phyloP scores from a whole-genome alignment of 1,140 invertebrate genomes.

The Apis laboriosa region DNA sequence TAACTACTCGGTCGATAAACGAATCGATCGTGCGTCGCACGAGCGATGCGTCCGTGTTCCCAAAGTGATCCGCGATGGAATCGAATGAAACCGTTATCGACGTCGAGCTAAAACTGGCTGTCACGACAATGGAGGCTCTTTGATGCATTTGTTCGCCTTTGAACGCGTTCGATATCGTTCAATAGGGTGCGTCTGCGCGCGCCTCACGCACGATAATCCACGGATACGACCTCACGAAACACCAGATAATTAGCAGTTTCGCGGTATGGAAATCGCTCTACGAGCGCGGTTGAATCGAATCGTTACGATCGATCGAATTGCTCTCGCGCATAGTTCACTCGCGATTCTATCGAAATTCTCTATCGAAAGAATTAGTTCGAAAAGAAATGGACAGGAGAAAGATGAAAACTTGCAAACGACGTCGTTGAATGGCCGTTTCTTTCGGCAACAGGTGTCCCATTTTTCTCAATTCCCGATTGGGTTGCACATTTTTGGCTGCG shows the following conservation, averaged over 20 bases:
- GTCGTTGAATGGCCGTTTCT: conserved; percentile 35
- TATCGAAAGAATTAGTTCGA: neutral
- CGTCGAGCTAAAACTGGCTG: neutral
- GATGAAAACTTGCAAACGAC: neutral
- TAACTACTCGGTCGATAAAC: too few species aligned
- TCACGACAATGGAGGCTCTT: conserved; percentile 24
- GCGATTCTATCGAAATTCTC: neutral
- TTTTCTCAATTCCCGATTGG: conserved; percentile 21
- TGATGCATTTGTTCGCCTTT: conserved; percentile 11
- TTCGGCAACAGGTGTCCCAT: conserved; percentile 59
- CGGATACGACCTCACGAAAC: neutral
- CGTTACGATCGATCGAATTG: neutral
- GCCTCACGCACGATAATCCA: neutral
- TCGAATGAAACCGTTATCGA: neutral
- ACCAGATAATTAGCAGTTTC: conserved; percentile 40
- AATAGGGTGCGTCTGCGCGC: neutral
- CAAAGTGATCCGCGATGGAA: neutral
- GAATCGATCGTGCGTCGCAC: too few species aligned
- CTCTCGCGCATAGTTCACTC: neutral
- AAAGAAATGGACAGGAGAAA: neutral
- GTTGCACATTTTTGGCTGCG: neutral
- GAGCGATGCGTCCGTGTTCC: too few species aligned
- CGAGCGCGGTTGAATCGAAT: neutral
- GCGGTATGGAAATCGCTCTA: conserved; percentile 26
- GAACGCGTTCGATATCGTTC: conserved; percentile 19